Evolutionary conservation across 2,888 invertebrate genomes (phyloP).

Genomic region (Phortica okadai): DNA sequence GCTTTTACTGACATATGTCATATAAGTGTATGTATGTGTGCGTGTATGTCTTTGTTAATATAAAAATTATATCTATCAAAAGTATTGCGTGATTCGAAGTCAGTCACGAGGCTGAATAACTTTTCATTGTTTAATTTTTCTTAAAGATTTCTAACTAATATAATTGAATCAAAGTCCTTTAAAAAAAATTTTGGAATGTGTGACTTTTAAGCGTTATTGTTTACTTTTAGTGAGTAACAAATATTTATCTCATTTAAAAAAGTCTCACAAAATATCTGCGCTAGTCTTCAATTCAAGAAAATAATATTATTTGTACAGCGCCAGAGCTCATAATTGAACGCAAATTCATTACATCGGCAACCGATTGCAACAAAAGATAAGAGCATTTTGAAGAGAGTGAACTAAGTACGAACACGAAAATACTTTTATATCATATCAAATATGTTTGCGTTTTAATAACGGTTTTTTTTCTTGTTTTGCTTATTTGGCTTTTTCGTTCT

Average conservation of each 20-base stretch:
- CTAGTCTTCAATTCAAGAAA: not conserved
- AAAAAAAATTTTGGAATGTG: not conserved
- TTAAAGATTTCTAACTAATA: not conserved
- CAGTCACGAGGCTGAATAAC: not conserved
- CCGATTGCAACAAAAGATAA: constrained; percentile 13
- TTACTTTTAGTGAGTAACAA: not conserved
- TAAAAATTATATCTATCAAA: not conserved
- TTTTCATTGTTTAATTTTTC: not conserved
- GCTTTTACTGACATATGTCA: not conserved
- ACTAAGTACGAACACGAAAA: constrained; percentile 10
- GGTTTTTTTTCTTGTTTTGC: not conserved
- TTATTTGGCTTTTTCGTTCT: not conserved
- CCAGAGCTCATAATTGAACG: not conserved
- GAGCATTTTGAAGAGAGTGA: constrained; percentile 1
- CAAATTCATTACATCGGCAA: not conserved
- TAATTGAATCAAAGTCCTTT: not conserved
- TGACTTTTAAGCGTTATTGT: no score
- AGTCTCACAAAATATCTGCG: not conserved
- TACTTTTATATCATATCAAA: constrained; percentile 3
- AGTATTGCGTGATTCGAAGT: constrained; percentile 17
- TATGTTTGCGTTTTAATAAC: not conserved
- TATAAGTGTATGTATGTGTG: not conserved
- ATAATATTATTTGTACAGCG: not conserved
- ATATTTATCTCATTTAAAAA: not conserved
- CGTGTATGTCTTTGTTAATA: not conserved